Conservation (phyloP, 2,888 invertebrate species). For the Aleiodes leptofemur region DNA sequence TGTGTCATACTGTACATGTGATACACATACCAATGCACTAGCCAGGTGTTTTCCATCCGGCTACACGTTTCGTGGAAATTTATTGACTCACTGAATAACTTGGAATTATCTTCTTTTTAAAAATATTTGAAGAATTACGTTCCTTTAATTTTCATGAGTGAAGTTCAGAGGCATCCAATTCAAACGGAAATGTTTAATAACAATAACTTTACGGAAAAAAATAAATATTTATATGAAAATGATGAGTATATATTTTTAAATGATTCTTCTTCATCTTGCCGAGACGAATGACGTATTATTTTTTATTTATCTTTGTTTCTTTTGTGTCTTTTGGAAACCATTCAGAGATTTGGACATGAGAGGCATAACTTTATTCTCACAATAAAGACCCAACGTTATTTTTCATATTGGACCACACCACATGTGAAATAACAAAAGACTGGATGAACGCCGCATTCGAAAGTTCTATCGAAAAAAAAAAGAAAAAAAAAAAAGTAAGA, state of each 20-base stretch:
- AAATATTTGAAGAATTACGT: not conserved
- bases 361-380: conserved; percentile 27
- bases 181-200: not conserved
- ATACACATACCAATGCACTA: conserved; percentile 16
- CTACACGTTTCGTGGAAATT: conserved; percentile 17
- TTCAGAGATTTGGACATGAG: not conserved
- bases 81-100: conserved; percentile 7
- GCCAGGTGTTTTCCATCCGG: conserved; percentile 27
- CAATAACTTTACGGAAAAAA: not conserved
- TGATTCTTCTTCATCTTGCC: conserved; percentile 2
- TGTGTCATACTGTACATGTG: not conserved
- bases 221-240: not conserved
- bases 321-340: not conserved
- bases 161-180: conserved; percentile 6
- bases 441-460: not conserved
- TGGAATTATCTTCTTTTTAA: not conserved
- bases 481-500: not conserved
- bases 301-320: not conserved
- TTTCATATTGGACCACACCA: conserved; percentile 37
- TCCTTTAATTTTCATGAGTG: not conserved
- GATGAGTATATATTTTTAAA: conserved; percentile 2
- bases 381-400: conserved; percentile 21
- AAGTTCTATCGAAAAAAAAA: conserved; percentile 24
- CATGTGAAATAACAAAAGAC: conserved; percentile 8
- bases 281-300: conserved; percentile 2